Evolutionary conservation across 2,797 vertebrate genomes (phyloP).

Genomic region (Cossypha niveicapilla): DNA sequence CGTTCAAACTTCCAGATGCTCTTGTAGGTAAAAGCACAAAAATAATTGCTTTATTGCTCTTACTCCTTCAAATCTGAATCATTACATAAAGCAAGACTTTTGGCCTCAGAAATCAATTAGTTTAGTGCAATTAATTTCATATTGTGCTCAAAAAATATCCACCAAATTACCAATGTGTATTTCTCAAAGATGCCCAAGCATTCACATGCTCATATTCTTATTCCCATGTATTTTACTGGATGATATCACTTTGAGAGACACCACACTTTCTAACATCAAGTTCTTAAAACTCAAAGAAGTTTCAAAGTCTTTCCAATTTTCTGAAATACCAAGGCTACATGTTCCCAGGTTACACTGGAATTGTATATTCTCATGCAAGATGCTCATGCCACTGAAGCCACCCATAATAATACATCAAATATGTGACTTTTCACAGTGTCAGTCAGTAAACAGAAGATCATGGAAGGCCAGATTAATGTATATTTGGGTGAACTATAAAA

Average conservation of each 20-base stretch:
- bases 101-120: background rate
- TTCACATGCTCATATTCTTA: background rate
- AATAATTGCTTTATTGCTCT: background rate
- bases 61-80: background rate
- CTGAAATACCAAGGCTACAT: background rate
- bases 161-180: background rate
- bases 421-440: background rate
- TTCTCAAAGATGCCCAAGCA: background rate
- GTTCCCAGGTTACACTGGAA: background rate
- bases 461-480: background rate
- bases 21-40: background rate
- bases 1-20: background rate
- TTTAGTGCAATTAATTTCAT: background rate
- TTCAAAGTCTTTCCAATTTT: background rate
- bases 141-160: background rate
- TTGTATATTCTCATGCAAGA: background rate
- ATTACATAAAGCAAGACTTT: background rate
- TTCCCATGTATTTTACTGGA: accelerated
- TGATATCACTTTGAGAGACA: background rate
- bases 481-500: background rate
- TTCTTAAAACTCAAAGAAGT: background rate
- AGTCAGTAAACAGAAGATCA: background rate
- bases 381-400: background rate
- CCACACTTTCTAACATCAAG: background rate
- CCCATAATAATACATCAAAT: background rate